These are phyloP conservation scores for Acrocyrtus sp. DNA, from an alignment of 2,888 invertebrate genomes.

Conservation along the genomic window DNA sequence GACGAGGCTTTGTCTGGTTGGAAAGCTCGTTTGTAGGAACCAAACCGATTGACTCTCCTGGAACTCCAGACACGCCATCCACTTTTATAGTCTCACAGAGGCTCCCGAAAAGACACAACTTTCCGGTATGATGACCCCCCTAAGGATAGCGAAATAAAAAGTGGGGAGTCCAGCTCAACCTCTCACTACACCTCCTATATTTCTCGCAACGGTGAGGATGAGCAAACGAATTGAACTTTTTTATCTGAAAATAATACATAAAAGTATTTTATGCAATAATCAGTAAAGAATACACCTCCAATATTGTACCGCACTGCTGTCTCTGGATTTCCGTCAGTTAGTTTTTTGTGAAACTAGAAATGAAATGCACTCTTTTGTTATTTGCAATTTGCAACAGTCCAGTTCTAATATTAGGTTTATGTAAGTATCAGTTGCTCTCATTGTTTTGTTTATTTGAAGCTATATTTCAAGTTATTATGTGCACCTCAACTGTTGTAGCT, in stretches of 20 bases:
- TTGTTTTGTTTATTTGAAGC: too few relatives aligned
- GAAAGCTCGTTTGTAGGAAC: constrained; percentile 92
- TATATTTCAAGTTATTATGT: too few relatives aligned
- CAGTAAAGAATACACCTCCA: neutral
- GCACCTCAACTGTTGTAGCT: too few relatives aligned
- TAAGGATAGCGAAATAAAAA: constrained; percentile 20
- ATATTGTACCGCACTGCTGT: constrained; percentile 12
- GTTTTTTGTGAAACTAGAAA: constrained; percentile 1
- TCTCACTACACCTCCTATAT: constrained; percentile 51
- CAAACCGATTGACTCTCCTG: constrained; percentile 77
- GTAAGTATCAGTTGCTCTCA: too few relatives aligned
- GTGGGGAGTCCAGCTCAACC: constrained; percentile 34
- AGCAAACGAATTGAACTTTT: neutral
- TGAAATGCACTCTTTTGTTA: too few relatives aligned
- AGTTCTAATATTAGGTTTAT: constrained; percentile 4
- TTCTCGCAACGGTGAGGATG: constrained; percentile 60
- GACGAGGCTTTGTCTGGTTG: constrained; percentile 78
- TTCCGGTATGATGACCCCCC: constrained; percentile 23
- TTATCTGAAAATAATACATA: too few relatives aligned
- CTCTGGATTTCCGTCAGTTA: constrained; percentile 16
- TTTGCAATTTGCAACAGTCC: constrained; percentile 14
- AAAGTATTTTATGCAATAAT: too few relatives aligned
- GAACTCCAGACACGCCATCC: constrained; percentile 74
- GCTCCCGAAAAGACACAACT: constrained; percentile 29
- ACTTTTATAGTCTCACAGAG: constrained; percentile 60